Evolutionary conservation across 2,113 vertebrate species (phyloP).

Genomic region (Microcebus lehilahytsara): DNA sequence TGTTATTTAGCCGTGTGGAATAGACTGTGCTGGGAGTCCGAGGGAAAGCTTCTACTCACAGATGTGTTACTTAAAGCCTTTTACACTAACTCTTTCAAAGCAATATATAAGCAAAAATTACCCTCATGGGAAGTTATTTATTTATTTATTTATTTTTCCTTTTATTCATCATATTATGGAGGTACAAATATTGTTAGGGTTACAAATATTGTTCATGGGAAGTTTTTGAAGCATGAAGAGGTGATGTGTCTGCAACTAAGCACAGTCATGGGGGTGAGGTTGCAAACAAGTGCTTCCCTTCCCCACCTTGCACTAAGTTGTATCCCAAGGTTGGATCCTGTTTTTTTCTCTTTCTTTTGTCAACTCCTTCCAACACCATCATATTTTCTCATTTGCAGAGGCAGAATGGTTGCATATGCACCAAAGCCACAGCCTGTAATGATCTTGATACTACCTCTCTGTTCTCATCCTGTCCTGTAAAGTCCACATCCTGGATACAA

Average conservation of each 20-base stretch:
- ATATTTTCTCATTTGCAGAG: conserved; percentile 7
- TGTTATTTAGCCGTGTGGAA: conserved; percentile 50
- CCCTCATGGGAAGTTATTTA: not conserved
- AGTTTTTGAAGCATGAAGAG: not conserved
- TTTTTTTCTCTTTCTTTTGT: not conserved
- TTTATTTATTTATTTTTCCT: too few species aligned
- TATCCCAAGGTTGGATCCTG: not conserved
- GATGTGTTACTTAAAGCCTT: conserved; percentile 4
- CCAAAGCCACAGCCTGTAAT: not conserved
- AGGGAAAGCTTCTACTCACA: not conserved
- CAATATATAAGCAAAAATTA: not conserved
- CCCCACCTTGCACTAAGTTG: not conserved
- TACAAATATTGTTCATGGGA: not conserved
- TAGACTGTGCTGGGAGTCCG: not conserved
- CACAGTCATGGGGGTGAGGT: not conserved
- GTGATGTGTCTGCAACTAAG: not conserved
- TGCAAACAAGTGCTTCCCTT: not conserved
- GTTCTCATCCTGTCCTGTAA: not conserved
- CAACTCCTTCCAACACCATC: not conserved
- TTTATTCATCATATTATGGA: too few species aligned
- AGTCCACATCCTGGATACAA: not conserved
- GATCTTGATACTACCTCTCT: not conserved
- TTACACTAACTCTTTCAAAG: not conserved
- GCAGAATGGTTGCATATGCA: not conserved
- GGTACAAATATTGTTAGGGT: too few species aligned